A percentile compares a stretch with the other conserved stretches of the same genome.
Conservation (phyloP, 2,113 vertebrate genomes). For the Apistogramma diplotaenia region DNA sequence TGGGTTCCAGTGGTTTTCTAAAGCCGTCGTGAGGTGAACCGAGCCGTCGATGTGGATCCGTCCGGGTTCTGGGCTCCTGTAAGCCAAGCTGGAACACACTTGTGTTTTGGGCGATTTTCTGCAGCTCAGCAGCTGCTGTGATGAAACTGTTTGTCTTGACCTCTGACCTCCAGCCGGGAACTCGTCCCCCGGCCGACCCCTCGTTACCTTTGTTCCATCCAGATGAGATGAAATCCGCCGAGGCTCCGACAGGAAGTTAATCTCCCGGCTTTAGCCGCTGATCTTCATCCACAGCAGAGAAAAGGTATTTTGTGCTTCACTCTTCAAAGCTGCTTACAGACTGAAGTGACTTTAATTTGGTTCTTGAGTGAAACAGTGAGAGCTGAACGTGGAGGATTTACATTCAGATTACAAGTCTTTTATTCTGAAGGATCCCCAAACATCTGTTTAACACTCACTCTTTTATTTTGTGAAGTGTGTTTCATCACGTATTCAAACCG, state of each 20-base stretch:
- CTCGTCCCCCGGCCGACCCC: not conserved
- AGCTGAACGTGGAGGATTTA: slow-evolving; percentile 84
- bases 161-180: not conserved
- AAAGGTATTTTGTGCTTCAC: slow-evolving; percentile 62
- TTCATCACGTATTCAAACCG: too few species aligned
- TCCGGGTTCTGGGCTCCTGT: not conserved
- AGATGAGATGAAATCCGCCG: slow-evolving; percentile 27
- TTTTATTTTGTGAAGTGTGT: not conserved
- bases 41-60: not conserved
- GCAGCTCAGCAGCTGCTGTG: not conserved
- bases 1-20: not conserved
- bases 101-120: not conserved
- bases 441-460: not conserved
- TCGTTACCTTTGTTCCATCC: slow-evolving; percentile 24
- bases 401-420: slow-evolving; percentile 84
- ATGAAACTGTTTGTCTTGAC: not conserved
- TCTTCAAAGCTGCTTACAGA: slow-evolving; percentile 87
- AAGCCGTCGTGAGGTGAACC: not conserved
- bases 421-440: slow-evolving; percentile 58
- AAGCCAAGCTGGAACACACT: not conserved
- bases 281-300: slow-evolving; percentile 22
- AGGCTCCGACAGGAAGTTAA: slow-evolving; percentile 31
- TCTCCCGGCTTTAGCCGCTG: slow-evolving; percentile 30
- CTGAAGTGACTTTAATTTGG: slow-evolving; percentile 86
- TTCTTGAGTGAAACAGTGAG: slow-evolving; percentile 82